Conservation (phyloP, 2,113 vertebrate genomes). For the Laterallus jamaicensis region DNA sequence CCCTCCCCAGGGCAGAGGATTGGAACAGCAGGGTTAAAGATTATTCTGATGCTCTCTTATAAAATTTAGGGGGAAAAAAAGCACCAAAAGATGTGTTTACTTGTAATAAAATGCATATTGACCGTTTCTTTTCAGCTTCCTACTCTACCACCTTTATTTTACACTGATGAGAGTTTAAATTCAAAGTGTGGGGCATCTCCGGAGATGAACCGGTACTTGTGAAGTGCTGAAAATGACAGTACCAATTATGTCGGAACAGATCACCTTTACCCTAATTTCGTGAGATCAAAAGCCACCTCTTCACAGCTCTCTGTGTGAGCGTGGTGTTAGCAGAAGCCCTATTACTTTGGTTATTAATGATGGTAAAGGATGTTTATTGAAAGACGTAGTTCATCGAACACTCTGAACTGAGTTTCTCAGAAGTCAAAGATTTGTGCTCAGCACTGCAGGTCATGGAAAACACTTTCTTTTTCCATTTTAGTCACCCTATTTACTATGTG, state of each 20-base stretch:
- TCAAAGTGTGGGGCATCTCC: background rate
- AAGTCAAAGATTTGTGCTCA: constrained; percentile 27
- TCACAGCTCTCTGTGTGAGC: background rate
- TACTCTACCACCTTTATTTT: background rate
- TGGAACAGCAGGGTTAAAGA: background rate
- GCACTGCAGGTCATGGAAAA: constrained; percentile 8
- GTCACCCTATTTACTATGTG: constrained; percentile 33
- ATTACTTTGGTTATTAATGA: constrained; percentile 33
- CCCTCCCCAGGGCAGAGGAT: background rate
- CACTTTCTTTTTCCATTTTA: constrained; percentile 39
- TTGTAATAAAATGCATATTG: background rate
- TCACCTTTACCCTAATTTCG: constrained; percentile 39
- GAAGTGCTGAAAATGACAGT: background rate
- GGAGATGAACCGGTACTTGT: background rate
- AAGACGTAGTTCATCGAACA: background rate
- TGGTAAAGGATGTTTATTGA: constrained; percentile 11
- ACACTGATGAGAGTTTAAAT: background rate
- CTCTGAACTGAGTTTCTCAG: constrained; percentile 36
- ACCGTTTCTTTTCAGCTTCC: background rate
- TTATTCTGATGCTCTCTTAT: background rate
- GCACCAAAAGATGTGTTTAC: background rate
- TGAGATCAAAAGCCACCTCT: background rate
- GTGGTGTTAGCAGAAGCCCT: background rate
- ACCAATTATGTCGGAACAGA: background rate
- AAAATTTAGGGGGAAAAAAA: background rate